Percentiles rank a stretch among this genome's conserved stretches.
Evolutionary conservation across 2,113 vertebrate species (phyloP).

Genomic region (Thamnophis sirtalis): DNA sequence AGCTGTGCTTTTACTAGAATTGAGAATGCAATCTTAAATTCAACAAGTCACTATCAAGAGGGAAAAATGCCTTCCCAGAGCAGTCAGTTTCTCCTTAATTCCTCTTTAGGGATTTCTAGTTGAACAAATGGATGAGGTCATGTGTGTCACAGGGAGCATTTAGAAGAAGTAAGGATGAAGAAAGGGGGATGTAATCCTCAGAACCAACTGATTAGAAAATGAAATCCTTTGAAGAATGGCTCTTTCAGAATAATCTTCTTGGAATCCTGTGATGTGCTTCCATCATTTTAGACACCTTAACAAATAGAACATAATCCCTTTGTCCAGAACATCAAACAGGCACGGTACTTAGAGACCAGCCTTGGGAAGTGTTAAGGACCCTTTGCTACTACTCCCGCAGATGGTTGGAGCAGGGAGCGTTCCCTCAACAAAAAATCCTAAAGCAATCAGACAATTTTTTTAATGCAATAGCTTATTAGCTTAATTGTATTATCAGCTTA

Average conservation of each 20-base stretch:
- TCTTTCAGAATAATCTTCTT: conserved; percentile 33
- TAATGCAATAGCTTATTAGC: not conserved
- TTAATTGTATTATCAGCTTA: not conserved
- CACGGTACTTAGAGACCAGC: conserved; percentile 15
- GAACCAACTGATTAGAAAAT: conserved; percentile 18
- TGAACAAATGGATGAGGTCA: not conserved
- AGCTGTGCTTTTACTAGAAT: conserved; percentile 35
- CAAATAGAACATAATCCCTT: conserved; percentile 10
- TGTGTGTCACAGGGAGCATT: conserved; percentile 24
- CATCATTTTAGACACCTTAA: conserved; percentile 17
- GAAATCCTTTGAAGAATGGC: conserved; percentile 16
- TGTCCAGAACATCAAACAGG: not conserved
- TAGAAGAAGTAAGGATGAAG: conserved; percentile 29
- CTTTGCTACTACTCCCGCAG: conserved; percentile 3
- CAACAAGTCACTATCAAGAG: not conserved
- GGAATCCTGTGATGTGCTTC: conserved; percentile 16
- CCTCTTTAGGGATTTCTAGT: conserved; percentile 12
- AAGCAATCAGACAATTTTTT: not conserved
- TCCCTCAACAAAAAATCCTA: not conserved
- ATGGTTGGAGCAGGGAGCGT: not conserved
- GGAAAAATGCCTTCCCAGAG: conserved; percentile 1
- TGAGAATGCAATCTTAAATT: conserved; percentile 16
- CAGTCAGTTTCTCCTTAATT: conserved; percentile 13
- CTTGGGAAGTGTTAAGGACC: conserved; percentile 5
- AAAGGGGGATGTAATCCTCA: conserved; percentile 7